Percentiles rank a stretch among this genome's conserved stretches.
These are phyloP conservation scores for Zaprionus taronus DNA, from an alignment of 1,140 invertebrate genomes.

Conservation along the genomic window DNA sequence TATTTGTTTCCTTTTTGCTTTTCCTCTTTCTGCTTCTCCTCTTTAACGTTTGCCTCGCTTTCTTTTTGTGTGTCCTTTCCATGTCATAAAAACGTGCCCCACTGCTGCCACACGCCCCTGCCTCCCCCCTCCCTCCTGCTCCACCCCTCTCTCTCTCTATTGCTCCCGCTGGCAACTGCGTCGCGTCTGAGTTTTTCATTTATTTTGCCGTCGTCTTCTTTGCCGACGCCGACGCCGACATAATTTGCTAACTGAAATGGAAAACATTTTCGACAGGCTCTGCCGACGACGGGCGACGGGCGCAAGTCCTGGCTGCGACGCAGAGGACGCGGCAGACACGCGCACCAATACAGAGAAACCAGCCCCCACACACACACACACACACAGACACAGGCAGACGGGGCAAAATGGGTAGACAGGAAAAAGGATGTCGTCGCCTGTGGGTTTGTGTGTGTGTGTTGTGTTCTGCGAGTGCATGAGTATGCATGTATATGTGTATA, in stretches of 20 bases:
- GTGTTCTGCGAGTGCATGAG: constrained; percentile 10
- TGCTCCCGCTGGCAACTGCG: constrained; percentile 58
- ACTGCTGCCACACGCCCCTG: not conserved
- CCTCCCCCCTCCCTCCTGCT: not conserved
- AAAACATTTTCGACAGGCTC: constrained; percentile 80
- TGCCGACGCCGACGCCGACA: constrained; percentile 60
- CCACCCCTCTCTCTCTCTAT: too few species aligned
- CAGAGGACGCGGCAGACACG: constrained; percentile 72
- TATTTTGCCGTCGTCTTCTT: constrained; percentile 59
- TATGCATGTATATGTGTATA: constrained; percentile 10
- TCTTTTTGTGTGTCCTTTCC: constrained; percentile 45
- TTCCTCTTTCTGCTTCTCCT: constrained; percentile 18
- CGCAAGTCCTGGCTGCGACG: not conserved
- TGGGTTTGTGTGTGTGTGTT: constrained; percentile 3
- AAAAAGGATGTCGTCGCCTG: constrained; percentile 67
- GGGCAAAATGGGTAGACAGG: constrained; percentile 60
- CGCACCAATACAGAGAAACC: constrained; percentile 69
- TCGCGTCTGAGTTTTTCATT: constrained; percentile 80
- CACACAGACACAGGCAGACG: constrained; percentile 46
- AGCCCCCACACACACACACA: constrained; percentile 71
- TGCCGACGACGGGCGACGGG: constrained; percentile 22
- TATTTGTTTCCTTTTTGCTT: constrained; percentile 36
- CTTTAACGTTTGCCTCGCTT: constrained; percentile 3
- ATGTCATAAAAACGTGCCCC: constrained; percentile 60
- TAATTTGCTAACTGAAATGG: constrained; percentile 83